These are phyloP conservation scores for Ictalurus furcatus DNA, from an alignment of 2,113 vertebrate species.

Conservation along the genomic window DNA sequence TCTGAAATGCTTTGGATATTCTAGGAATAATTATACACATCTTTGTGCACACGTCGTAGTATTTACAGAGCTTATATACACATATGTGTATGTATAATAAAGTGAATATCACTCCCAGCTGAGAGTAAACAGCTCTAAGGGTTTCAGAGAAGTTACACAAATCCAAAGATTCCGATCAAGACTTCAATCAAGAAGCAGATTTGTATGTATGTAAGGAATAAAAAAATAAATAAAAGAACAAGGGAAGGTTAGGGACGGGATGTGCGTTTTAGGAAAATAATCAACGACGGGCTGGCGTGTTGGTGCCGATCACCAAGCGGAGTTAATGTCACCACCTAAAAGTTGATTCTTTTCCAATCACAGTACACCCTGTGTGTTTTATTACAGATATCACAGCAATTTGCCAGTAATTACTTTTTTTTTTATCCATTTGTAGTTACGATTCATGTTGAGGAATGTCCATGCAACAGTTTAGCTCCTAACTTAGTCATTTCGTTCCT, in stretches of 20 bases:
- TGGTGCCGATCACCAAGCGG: neutral
- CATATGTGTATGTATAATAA: neutral
- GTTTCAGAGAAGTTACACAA: neutral
- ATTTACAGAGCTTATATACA: constrained; percentile 39
- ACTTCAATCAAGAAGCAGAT: neutral
- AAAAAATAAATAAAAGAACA: neutral
- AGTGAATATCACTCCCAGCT: neutral
- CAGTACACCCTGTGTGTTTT: neutral
- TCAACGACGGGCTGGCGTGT: neutral
- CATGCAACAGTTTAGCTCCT: neutral
- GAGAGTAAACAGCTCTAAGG: neutral
- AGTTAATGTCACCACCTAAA: neutral
- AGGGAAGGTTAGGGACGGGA: neutral
- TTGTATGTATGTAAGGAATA: neutral
- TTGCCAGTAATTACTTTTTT: neutral
- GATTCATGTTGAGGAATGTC: neutral
- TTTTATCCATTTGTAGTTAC: neutral
- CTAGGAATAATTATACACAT: constrained; percentile 46
- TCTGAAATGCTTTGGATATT: constrained; percentile 42
- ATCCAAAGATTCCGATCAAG: neutral
- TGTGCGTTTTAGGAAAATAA: neutral
- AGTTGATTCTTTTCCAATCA: neutral
- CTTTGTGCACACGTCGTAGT: constrained; percentile 32
- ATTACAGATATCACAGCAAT: neutral
- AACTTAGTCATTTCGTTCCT: neutral